Conservation (phyloP, 2,888 invertebrate genomes). For the Silvanus unidentatus region DNA sequence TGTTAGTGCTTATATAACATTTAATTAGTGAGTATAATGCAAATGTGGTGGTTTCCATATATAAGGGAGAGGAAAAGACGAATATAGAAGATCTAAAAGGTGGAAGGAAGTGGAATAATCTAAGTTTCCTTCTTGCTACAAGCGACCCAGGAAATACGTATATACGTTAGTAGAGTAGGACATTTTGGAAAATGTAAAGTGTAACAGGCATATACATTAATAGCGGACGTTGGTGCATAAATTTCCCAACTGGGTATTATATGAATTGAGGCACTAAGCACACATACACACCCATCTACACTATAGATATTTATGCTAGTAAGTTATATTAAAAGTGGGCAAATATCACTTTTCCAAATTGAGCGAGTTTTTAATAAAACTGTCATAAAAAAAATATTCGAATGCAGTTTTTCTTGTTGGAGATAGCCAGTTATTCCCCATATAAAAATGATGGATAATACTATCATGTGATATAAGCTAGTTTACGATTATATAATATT, state of each 20-base stretch:
- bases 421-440: too few species aligned
- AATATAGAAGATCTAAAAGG: constrained; percentile 11
- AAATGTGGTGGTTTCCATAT: constrained; percentile 11
- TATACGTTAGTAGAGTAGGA: neutral
- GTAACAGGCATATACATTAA: constrained; percentile 5
- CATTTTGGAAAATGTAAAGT: constrained; percentile 6
- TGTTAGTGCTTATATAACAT: constrained; percentile 7
- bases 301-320: too few species aligned
- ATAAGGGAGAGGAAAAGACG: constrained; percentile 7
- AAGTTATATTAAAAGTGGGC: too few species aligned
- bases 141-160: constrained; percentile 4
- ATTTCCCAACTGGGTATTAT: neutral
- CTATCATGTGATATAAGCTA: too few species aligned
- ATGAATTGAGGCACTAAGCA: constrained; percentile 3
- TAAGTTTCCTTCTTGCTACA: constrained; percentile 13
- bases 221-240: constrained; percentile 7
- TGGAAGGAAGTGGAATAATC: constrained; percentile 16
- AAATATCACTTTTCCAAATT: too few species aligned
- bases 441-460: too few species aligned
- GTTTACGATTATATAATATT: too few species aligned
- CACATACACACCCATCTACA: too few species aligned
- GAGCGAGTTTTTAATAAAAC: too few species aligned
- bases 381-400: too few species aligned
- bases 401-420: too few species aligned
- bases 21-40: constrained; percentile 14